Base-by-base conservation (phyloP, 2,888 invertebrate genomes). In the Tuta absoluta region DNA sequence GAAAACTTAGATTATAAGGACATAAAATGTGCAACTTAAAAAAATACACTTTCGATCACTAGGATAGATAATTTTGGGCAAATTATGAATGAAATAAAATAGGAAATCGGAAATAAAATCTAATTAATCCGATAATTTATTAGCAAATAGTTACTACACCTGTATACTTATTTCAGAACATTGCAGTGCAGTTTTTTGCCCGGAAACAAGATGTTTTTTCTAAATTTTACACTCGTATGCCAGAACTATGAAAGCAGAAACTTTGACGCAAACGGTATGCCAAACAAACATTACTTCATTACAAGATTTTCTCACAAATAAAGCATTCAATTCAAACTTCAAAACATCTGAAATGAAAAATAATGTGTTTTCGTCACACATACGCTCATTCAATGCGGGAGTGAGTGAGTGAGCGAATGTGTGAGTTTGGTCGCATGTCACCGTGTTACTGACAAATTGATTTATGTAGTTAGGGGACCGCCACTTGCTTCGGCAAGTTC, bases 371-470 rank as follows among this genome's bases (percentile, higher is more conserved):
- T 59, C 64, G 48, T 64, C 63, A 65, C 64, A 65, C 41, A 41
- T 19, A 60, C 62, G 58, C 41, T 57, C 41, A 11, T 21, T 53
- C 23, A 69, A 68, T 69, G 67, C 69, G 66, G 71, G 72, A 71
- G 74, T 77, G 81, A 77, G 78, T 78, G 78, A 75, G 78, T 66
- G 68, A 62, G 64, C 67, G 56, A 56, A 33, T 56, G 56, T 56
- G 56, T 56, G 56, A 17, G 56, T 33, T 17, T 76, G 74, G 74
- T 75, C 70, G 71, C 77, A 75, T 79, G 86, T 85, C 85, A 83
- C 79, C 74, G 75, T 78, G 80, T 74, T 76, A 81, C 86, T 88
- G 89, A 89, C 89, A 89, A 89, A 87, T 89, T 88, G 89, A 89
- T 89, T 89, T 89, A 89, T 89, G 81, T 82, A 77, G 82, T 79